Evolutionary conservation across 1,140 invertebrate genomes (phyloP), one percentile per base, ranked within the genome.

Genomic region (Psilanteris sp.): DNA sequence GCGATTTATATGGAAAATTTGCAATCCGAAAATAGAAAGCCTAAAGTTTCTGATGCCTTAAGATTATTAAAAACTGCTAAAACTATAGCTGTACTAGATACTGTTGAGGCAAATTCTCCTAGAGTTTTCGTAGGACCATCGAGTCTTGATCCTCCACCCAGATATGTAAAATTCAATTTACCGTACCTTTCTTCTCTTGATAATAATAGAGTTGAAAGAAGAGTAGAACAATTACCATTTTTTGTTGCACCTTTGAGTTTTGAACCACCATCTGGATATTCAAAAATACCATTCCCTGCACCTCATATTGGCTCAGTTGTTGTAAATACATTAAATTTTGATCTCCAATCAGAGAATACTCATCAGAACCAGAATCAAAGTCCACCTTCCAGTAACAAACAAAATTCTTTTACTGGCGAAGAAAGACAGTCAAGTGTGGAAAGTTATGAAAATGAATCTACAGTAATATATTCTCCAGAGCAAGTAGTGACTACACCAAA

Each of bases 281-380:
- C 93, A 0, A 95, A 95, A 84, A 95, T 95, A 50, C 92, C 94
- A 0, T 92, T 96, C 79, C 94, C 94, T 0, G 92, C 94, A 0
- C 94, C 94, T 1, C 94, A 96, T 82, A 94, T 96, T 2, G 94
- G 94, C 1, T 95, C 94, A 0, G 93, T 96, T 7, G 93, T 96
- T 1, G 90, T 96, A 1, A 93, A 92, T 72, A 84, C 77, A 1
- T 11, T 85, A 1, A 80, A 74, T 41, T 11, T 62, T 14, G 71
- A 74, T 54, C 0, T 46, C 3, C 62, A 71, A 32, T 26, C 26
- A 16, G 81, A 85, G 10, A 81, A 79, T 27, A 37, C 55, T 0
- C 50, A 71, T 6, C 66, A 79, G 0, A 61, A 79, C 31, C 68
- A 68, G 1, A 82, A 81, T 50, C 59, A 80, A 1, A 84, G 54